A percentile compares a stretch with the other conserved stretches of the same genome.
Conservation (phyloP, 2,888 invertebrate genomes). For the Cataglyphis albicans region DNA sequence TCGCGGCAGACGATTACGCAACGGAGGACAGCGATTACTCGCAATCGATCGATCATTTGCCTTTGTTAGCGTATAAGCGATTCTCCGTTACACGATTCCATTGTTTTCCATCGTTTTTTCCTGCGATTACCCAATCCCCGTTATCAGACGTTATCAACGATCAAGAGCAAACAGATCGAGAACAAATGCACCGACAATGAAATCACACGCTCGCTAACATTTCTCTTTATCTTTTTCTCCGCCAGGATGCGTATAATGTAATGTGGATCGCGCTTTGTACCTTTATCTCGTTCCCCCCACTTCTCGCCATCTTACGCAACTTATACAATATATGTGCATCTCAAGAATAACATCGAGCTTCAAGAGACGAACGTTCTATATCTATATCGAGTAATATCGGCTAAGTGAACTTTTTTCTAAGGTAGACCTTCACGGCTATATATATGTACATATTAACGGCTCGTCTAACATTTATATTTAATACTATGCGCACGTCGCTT, state of each 20-base stretch:
- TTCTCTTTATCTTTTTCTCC: neutral
- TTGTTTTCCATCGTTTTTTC: conserved; percentile 59
- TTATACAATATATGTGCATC: neutral
- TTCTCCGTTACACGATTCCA: conserved; percentile 53
- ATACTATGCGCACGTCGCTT: conserved; percentile 8
- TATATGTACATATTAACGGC: conserved; percentile 24
- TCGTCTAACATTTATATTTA: conserved; percentile 43
- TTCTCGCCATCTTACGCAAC: conserved; percentile 35
- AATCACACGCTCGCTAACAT: neutral
- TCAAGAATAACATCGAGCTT: conserved; percentile 10
- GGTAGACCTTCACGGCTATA: conserved; percentile 33
- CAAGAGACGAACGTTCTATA: conserved; percentile 22
- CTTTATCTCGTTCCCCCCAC: neutral
- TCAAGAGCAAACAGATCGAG: conserved; percentile 4
- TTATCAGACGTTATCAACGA: conserved; percentile 33
- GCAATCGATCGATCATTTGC: conserved; percentile 32
- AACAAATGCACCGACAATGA: neutral
- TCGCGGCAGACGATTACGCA: conserved; percentile 64
- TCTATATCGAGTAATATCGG: conserved; percentile 22
- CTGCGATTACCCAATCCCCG: conserved; percentile 51
- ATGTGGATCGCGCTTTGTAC: conserved; percentile 11
- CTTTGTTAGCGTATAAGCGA: conserved; percentile 6
- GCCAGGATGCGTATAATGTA: conserved; percentile 6
- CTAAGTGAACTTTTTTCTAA: conserved; percentile 8
- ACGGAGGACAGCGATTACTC: conserved; percentile 50